These are phyloP conservation scores for Sylvietta virens DNA, from an alignment of 2,113 vertebrate species.

Conservation along the genomic window DNA sequence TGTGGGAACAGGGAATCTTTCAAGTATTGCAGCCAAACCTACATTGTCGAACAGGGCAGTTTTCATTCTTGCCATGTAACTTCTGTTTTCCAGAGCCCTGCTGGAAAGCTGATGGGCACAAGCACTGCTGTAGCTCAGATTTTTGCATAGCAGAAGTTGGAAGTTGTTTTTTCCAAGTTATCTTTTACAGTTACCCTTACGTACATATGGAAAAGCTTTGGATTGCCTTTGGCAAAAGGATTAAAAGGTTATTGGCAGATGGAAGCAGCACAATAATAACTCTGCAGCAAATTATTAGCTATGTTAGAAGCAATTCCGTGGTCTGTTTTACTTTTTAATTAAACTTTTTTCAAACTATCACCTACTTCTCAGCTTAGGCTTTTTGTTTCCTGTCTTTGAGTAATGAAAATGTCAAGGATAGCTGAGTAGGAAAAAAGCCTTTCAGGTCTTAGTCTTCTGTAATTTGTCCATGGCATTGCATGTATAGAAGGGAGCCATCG, in stretches of 20 bases:
- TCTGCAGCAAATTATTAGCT: conserved; percentile 32
- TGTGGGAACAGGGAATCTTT: not conserved
- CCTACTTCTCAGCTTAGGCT: not conserved
- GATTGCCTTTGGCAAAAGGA: conserved; percentile 22
- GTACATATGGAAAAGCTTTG: not conserved
- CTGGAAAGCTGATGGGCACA: not conserved
- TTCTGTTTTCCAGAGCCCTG: not conserved
- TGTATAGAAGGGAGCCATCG: not conserved
- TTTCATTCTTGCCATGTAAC: not conserved
- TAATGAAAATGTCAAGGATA: not conserved
- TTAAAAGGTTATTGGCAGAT: conserved; percentile 39
- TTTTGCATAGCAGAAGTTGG: not conserved
- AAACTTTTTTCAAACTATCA: not conserved
- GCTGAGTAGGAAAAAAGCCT: not conserved
- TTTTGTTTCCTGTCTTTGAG: conserved; percentile 16
- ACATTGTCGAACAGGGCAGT: not conserved
- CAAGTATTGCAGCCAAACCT: not conserved
- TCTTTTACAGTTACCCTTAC: not conserved
- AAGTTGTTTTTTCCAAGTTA: not conserved
- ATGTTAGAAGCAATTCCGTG: conserved; percentile 22
- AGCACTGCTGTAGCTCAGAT: not conserved
- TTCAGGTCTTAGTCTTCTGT: not conserved
- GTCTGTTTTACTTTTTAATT: conserved; percentile 35
- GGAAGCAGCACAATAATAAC: not conserved
- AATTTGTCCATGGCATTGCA: not conserved